These are phyloP conservation scores for Brachirus orientalis DNA, from an alignment of 2,113 vertebrate species.

Conservation along the genomic window DNA sequence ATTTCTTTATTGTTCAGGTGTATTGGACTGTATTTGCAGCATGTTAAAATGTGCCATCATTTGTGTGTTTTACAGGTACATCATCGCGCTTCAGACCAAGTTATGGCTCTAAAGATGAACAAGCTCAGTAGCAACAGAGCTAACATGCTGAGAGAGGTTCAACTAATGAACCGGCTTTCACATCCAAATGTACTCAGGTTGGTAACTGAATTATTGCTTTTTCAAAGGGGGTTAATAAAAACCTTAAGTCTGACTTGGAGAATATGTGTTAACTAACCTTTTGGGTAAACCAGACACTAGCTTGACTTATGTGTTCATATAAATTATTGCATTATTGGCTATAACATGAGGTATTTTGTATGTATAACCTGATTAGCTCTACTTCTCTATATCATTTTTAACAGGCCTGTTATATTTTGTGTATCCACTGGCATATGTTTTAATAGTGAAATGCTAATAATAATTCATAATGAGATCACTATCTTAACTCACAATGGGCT, in stretches of 20 bases:
- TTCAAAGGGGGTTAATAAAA: neutral
- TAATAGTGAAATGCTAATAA: constrained; percentile 8
- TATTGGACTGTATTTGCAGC: neutral
- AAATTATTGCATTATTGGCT: too few species aligned
- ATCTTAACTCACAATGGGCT: constrained; percentile 16
- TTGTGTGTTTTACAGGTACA: constrained; percentile 84
- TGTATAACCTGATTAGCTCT: too few species aligned
- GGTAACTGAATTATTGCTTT: neutral
- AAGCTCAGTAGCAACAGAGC: constrained; percentile 95
- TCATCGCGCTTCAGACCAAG: constrained; percentile 92
- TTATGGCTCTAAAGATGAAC: constrained; percentile 99
- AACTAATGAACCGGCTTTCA: constrained; percentile 97
- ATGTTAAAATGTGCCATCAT: neutral
- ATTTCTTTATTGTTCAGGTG: too few species aligned
- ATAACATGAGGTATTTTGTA: too few species aligned
- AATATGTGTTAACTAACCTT: too few species aligned
- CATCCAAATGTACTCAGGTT: constrained; percentile 97
- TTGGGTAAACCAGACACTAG: too few species aligned
- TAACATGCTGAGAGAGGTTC: constrained; percentile 97
- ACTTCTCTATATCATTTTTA: too few species aligned
- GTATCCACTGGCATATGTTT: neutral
- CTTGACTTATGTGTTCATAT: too few species aligned
- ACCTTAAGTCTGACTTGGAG: too few species aligned
- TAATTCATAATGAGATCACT: neutral
- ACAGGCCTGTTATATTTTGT: neutral